A percentile compares a stretch with the other conserved stretches of the same genome.
phyloP scores from a whole-genome alignment of 2,113 vertebrate genomes.

The Corvus moneduloides region DNA sequence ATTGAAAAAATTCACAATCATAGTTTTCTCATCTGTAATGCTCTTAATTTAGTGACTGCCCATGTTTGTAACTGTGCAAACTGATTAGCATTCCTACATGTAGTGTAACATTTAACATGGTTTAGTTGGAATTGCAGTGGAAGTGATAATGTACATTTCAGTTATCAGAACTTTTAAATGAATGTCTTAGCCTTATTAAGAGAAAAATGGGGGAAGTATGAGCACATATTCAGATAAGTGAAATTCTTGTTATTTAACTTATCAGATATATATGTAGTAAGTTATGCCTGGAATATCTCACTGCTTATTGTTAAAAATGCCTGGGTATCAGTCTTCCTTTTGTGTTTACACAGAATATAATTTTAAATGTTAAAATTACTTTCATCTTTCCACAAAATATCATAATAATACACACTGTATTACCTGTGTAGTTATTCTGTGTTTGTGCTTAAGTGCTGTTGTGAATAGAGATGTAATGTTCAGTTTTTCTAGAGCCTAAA shows the following conservation, averaged over 20 bases:
- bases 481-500: neutral
- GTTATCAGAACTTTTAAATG: neutral
- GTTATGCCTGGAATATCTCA: neutral
- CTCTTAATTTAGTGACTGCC: neutral
- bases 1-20: neutral
- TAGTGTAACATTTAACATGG: neutral
- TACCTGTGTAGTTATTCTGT: neutral
- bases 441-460: neutral
- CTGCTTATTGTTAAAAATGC: neutral
- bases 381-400: neutral
- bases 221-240: neutral
- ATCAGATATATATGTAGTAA: neutral
- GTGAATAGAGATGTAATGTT: neutral
- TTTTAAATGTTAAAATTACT: neutral
- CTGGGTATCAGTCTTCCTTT: neutral
- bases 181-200: neutral
- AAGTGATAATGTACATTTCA: neutral
- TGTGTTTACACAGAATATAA: neutral
- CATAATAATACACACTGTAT: neutral
- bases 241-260: neutral
- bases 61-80: neutral
- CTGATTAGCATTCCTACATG: neutral
- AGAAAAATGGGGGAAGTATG: neutral
- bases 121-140: neutral
- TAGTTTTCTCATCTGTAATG: neutral